A percentile compares a stretch with the other conserved stretches of the same genome.
phyloP scores from a whole-genome alignment of 2,888 invertebrate species.

The Nasonovia ribisnigri region DNA sequence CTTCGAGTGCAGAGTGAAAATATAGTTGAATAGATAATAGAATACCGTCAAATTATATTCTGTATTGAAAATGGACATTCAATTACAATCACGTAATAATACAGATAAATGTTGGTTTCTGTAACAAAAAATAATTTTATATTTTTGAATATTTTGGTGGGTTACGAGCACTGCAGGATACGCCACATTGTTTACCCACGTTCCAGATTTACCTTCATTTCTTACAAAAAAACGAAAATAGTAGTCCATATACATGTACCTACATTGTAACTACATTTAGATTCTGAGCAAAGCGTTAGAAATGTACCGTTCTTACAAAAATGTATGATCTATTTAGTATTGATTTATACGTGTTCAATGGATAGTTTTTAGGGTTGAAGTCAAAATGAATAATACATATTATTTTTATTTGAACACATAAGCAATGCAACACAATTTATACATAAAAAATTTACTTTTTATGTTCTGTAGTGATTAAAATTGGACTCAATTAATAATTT shows the following conservation, averaged over 20 bases:
- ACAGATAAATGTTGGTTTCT: neutral
- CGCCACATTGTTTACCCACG: too few relatives aligned
- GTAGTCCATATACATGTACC: neutral
- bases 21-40: neutral
- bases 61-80: neutral
- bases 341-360: too few relatives aligned
- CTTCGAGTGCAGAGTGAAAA: neutral
- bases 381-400: neutral
- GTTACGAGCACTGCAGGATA: neutral
- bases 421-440: neutral
- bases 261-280: neutral
- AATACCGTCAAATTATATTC: neutral
- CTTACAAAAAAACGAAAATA: neutral
- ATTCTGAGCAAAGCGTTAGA: neutral
- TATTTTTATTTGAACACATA: neutral
- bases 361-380: too few relatives aligned
- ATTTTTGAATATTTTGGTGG: neutral
- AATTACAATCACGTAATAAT: neutral
- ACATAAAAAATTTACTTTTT: neutral
- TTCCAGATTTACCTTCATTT: neutral
- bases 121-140: neutral
- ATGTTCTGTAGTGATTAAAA: neutral
- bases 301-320: too few relatives aligned
- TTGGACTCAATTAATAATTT: constrained; percentile 40
- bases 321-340: too few relatives aligned